phyloP scores from a whole-genome alignment of 2,888 invertebrate genomes.

The Teleogryllus oceanicus region DNA sequence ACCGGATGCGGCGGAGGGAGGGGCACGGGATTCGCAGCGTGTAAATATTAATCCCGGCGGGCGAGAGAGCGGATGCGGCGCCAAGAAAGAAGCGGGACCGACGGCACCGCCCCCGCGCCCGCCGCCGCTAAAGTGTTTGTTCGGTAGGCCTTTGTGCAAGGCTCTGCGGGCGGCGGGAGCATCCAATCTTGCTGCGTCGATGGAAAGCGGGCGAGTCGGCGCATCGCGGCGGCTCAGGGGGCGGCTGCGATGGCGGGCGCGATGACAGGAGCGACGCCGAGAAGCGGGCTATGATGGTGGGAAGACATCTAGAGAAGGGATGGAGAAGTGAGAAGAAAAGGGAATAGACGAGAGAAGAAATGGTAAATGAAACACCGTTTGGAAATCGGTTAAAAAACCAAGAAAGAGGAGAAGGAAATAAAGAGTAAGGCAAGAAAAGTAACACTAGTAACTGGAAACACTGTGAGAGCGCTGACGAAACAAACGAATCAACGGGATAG shows the following conservation, averaged over 20 bases:
- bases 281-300: background rate
- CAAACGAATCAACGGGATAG: background rate
- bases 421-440: no score
- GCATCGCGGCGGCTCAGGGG: background rate
- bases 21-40: background rate
- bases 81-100: background rate
- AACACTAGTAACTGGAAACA: no score
- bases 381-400: no score
- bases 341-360: no score
- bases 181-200: conserved; percentile 10
- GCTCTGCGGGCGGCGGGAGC: conserved; percentile 18
- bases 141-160: conserved; percentile 1
- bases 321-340: no score
- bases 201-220: background rate
- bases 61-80: background rate
- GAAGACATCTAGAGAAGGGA: no score
- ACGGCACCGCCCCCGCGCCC: background rate
- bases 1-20: background rate
- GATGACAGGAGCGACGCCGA: background rate
- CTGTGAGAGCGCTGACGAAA: no score
- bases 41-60: conserved; percentile 18
- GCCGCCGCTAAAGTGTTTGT: conserved; percentile 18
- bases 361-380: no score
- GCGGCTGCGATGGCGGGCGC: background rate
- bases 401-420: no score